Base-by-base conservation (phyloP, 2,888 invertebrate genomes). In the Strigamia maritima region DNA sequence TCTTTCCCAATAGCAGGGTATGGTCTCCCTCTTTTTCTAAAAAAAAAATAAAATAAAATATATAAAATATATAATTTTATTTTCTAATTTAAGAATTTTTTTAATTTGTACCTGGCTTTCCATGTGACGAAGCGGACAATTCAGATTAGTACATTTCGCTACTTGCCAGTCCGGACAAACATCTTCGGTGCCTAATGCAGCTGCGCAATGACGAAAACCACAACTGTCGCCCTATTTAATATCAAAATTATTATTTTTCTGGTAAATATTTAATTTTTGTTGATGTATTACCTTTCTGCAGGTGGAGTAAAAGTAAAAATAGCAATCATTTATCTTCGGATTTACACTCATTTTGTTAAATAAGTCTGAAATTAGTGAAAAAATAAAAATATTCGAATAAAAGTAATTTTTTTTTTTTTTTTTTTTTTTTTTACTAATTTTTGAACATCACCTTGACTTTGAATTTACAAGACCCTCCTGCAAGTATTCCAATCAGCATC, bases 231-330 rank as follows among this genome's bases (percentile, higher is more conserved):
- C 94, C 94, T 94, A 85, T 24, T 49, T 49, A n/a, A n/a, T n/a
- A n/a, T 49, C n/a, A n/a, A n/a, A 85, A 85, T 76, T 65, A 80
- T 81, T 80, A 79, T 44, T 10, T 54, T 38, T n/a, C n/a, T n/a
- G n/a, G n/a, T n/a, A n/a, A n/a, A n/a, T 28, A 35, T 49, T 79
- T 0, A 12, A 80, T 80, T 24, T 79, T 44, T 19, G 76, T 60
- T 40, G 80, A 35, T 60, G 79, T 80, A 28, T 87, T 88, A 94
- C 94, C 91, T 94, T 94, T 82, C 90, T 90, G 86, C 94, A 94
- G 81, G 92, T 92, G 79, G 94, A 94, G 86, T 94, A 94, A 86
- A 93, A 94, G 87, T 91, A 94, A 88, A 94, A 94, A 87, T 94
- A 94, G 87, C 94, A 94, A 87, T 94, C 94, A 87, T 93, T 92